Base-by-base conservation (phyloP, 1,140 invertebrate species). In the Diabrotica virgifera region DNA sequence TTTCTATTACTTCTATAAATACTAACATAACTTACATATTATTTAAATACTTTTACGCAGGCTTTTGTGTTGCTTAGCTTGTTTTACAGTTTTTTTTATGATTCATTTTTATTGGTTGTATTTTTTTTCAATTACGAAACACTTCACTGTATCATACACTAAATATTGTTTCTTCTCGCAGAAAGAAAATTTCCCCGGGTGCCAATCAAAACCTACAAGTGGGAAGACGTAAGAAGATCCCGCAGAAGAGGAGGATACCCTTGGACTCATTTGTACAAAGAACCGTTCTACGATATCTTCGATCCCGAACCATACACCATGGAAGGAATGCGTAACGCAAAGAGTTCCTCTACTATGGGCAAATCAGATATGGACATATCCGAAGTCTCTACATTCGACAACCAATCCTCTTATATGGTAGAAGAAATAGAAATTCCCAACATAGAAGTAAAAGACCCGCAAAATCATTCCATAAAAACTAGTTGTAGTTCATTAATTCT, bases 181-280 rank as follows among this genome's bases (percentile, higher is more conserved):
- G 77, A 67, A 36, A 72, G 78, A 76, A 77, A 76, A 72, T 68
- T 75, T 74, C 84, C 86, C 68, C 82, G 83, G 66, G 81, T 86
- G 70, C 86, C 86, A 36, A 80, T 86, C 72, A 85, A 86, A 75
- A 89, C 87, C 36, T 89, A 89, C 78, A 82, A 85, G 81, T 90
- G 88, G 88, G 87, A 90, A 78, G 88, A 90, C 80, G 76, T 90
- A 9, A 78, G 82, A 69, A 80, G 86, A 74, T 81, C 84, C 65
- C 78, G 79, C 64, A 76, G 78, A 66, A 72, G 78, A 70, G 88
- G 88, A 65, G 85, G 83, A 51, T 90, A 90, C 73, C 88, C 88
- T 62, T 90, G 87, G 87, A 89, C 88, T 13, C 83, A 88, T 75
- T 74, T 89, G 9, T 75, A 74, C 55, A 79, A 78, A 67, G 65